phyloP scores from a whole-genome alignment of 2,888 invertebrate genomes.

The Coremacera marginata region DNA sequence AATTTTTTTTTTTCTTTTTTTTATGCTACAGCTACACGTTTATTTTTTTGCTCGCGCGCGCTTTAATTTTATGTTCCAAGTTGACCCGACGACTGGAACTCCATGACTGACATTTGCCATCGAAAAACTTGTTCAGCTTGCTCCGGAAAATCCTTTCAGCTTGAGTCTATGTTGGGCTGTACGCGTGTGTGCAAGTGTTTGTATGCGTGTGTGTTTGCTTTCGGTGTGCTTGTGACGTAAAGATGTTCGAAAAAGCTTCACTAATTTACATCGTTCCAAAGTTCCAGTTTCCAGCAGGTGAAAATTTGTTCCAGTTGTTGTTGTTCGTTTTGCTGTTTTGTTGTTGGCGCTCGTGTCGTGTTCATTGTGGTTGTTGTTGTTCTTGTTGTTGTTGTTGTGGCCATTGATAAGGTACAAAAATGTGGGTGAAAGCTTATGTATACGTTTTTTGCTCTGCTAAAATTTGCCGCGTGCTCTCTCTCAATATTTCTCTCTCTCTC shows the following conservation, averaged over 20 bases:
- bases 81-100: slow-evolving; percentile 69
- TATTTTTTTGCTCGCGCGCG: slow-evolving; percentile 51
- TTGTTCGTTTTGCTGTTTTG: background rate
- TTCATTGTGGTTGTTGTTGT: background rate
- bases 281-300: slow-evolving; percentile 54
- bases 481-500: slow-evolving; percentile 16
- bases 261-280: slow-evolving; percentile 46
- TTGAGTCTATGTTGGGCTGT: background rate
- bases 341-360: background rate
- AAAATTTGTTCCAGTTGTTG: slow-evolving; percentile 42
- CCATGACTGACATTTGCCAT: slow-evolving; percentile 64
- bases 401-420: slow-evolving; percentile 40
- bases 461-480: background rate
- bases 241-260: slow-evolving; percentile 47
- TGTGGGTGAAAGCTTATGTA: slow-evolving; percentile 50
- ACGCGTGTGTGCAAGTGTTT: background rate
- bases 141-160: slow-evolving; percentile 4
- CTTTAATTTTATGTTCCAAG: slow-evolving; percentile 59
- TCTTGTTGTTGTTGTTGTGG: slow-evolving; percentile 28
- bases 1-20: background rate
- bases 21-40: slow-evolving; percentile 5
- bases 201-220: background rate
- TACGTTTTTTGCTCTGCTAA: slow-evolving; percentile 29
- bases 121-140: slow-evolving; percentile 33
- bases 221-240: slow-evolving; percentile 38